Evolutionary conservation across 2,888 invertebrate species (phyloP).

Genomic region (Eubasilissa splendida): DNA sequence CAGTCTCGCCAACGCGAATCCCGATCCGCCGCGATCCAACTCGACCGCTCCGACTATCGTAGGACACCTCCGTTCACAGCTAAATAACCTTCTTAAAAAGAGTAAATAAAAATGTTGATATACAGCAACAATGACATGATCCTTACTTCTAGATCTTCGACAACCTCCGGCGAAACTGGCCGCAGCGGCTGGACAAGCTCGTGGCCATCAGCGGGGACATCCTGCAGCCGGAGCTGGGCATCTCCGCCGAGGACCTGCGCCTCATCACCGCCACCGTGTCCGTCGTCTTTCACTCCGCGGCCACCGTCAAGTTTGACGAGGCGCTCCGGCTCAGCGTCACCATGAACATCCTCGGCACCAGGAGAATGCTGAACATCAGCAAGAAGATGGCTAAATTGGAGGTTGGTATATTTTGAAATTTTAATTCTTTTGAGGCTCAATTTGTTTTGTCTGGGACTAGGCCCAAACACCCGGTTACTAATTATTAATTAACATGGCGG

Average conservation of each 20-base stretch:
- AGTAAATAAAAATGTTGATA: too few relatives aligned
- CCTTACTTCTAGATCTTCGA: slow-evolving; percentile 73
- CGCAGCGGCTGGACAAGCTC: slow-evolving; percentile 76
- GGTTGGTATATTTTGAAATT: slow-evolving; percentile 64
- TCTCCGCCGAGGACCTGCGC: slow-evolving; percentile 70
- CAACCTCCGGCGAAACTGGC: slow-evolving; percentile 71
- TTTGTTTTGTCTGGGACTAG: too few relatives aligned
- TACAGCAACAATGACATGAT: background rate
- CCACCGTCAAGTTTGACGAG: slow-evolving; percentile 88
- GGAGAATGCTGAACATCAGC: slow-evolving; percentile 79
- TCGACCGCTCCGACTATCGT: too few relatives aligned
- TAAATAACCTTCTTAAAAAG: too few relatives aligned
- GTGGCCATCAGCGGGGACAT: slow-evolving; percentile 78
- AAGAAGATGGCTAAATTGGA: slow-evolving; percentile 79
- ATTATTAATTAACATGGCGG: too few relatives aligned
- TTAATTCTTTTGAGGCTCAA: too few relatives aligned
- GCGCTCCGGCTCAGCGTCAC: slow-evolving; percentile 80
- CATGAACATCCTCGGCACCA: slow-evolving; percentile 84
- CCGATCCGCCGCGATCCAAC: too few relatives aligned
- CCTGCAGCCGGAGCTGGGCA: slow-evolving; percentile 73
- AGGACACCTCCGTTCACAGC: too few relatives aligned
- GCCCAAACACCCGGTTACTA: too few relatives aligned
- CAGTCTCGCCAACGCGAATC: too few relatives aligned
- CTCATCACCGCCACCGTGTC: slow-evolving; percentile 70
- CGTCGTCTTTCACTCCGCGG: slow-evolving; percentile 87